Percentiles rank a stretch among this genome's conserved stretches.
Evolutionary conservation across 2,888 invertebrate species (phyloP).

Genomic region (Eupithecia subfuscata): DNA sequence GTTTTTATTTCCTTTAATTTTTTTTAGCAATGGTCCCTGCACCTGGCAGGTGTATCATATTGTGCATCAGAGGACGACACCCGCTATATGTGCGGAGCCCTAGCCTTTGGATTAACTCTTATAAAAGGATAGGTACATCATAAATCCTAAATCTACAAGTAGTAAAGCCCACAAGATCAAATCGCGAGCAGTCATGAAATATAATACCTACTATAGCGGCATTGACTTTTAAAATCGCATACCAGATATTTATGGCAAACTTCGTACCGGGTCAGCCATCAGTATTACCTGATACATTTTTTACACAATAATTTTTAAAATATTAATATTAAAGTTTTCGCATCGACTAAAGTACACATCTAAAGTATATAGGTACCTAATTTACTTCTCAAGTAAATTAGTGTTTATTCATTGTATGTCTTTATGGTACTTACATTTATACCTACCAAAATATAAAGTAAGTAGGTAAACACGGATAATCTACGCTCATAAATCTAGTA

Average conservation of each 20-base stretch:
- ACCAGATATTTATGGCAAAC: neutral
- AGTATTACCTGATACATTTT: neutral
- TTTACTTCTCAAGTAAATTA: neutral
- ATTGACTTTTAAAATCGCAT: neutral
- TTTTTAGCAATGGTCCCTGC: too few relatives aligned
- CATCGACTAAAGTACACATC: neutral
- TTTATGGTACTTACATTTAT: neutral
- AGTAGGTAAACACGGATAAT: neutral
- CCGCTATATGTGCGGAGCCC: too few relatives aligned
- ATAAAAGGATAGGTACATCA: neutral
- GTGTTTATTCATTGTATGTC: neutral
- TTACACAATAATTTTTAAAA: neutral
- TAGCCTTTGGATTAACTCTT: too few relatives aligned
- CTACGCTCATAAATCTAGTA: neutral
- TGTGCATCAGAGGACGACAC: too few relatives aligned
- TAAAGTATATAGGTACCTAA: too few relatives aligned
- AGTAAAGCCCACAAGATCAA: neutral
- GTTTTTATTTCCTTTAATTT: too few relatives aligned
- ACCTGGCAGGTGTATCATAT: too few relatives aligned
- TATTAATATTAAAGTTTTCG: too few relatives aligned
- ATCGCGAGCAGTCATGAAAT: neutral
- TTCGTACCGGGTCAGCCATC: neutral
- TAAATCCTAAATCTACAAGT: neutral
- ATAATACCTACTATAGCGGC: neutral
- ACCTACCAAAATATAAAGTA: neutral